Conservation (phyloP, 2,113 vertebrate genomes). For the Phaethornis superciliosus region DNA sequence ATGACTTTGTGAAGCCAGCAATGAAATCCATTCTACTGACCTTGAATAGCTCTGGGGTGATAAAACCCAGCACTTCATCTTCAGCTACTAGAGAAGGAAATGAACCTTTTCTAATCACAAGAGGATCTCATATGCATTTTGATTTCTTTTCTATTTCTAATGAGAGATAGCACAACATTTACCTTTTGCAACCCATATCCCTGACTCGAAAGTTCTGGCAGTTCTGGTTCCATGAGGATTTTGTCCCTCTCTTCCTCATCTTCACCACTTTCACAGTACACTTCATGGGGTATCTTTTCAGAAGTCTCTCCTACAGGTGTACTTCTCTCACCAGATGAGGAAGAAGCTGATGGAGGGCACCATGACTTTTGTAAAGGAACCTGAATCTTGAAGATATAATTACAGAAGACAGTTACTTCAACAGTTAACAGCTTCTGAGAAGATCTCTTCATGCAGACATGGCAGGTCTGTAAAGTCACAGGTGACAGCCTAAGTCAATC, state of each 20-base stretch:
- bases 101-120: not conserved
- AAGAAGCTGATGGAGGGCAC: not conserved
- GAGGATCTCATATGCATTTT: not conserved
- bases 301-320: not conserved
- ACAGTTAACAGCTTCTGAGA: not conserved
- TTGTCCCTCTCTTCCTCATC: conserved; percentile 29
- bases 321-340: conserved; percentile 9
- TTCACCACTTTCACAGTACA: not conserved
- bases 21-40: not conserved
- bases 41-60: not conserved
- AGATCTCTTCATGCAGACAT: not conserved
- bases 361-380: not conserved
- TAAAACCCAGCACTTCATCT: not conserved
- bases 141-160: not conserved
- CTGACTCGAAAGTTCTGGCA: conserved; percentile 82
- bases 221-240: conserved; percentile 82
- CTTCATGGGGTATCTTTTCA: not conserved
- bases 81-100: not conserved
- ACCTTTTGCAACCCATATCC: conserved; percentile 62
- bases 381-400: not conserved
- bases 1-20: not conserved
- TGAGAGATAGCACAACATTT: not conserved
- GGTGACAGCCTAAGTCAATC: not conserved
- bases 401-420: not conserved
- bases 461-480: not conserved